These are phyloP conservation scores for Acinonyx jubatus DNA, from an alignment of 2,113 vertebrate genomes.

Conservation along the genomic window DNA sequence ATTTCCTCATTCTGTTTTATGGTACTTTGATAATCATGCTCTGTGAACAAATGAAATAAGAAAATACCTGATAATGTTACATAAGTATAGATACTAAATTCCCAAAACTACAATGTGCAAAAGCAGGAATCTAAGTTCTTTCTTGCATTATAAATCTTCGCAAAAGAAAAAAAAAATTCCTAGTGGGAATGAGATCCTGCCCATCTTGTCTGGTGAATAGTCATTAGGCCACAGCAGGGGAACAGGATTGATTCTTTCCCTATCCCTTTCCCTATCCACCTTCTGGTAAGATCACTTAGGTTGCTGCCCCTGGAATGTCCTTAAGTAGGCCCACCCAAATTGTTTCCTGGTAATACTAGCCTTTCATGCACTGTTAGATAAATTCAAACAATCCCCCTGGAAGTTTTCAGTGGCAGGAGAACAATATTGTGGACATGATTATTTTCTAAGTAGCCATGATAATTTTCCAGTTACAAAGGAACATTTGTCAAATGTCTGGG, in stretches of 20 bases:
- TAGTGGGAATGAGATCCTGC: neutral
- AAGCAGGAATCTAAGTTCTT: neutral
- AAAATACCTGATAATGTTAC: neutral
- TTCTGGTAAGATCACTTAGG: neutral
- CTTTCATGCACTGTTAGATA: neutral
- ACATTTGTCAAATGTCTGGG: neutral
- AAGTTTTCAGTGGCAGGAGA: neutral
- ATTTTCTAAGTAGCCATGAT: neutral
- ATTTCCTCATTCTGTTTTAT: neutral
- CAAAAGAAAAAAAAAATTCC: neutral
- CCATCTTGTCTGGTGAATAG: neutral
- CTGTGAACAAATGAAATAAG: neutral
- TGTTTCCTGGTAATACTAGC: neutral
- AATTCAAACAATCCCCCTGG: neutral
- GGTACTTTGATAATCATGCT: neutral
- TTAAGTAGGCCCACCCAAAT: neutral
- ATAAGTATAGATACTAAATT: neutral
- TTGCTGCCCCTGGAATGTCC: no score
- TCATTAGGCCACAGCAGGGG: neutral
- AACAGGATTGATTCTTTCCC: neutral
- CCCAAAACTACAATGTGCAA: neutral
- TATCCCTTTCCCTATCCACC: neutral
- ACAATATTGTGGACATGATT: neutral
- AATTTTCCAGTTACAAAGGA: neutral
- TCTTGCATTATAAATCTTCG: neutral